A percentile compares a stretch with the other conserved stretches of the same genome.
Evolutionary conservation across 2,797 vertebrate species (phyloP).

Genomic region (Dryobates pubescens): DNA sequence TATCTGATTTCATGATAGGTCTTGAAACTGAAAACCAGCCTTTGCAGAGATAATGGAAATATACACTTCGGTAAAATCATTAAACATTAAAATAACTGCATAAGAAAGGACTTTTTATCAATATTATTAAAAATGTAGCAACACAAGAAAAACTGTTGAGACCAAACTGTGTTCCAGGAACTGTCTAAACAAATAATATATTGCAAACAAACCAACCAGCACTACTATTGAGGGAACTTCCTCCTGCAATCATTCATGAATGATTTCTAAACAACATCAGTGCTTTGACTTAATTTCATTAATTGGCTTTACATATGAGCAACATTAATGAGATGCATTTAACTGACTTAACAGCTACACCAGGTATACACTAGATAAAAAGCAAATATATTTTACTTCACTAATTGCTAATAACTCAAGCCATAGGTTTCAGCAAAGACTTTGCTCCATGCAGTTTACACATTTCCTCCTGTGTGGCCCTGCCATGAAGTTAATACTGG

Average conservation of each 20-base stretch:
- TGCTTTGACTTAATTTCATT: background rate
- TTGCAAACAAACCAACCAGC: background rate
- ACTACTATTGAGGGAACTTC: background rate
- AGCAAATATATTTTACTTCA: background rate
- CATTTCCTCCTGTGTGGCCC: background rate
- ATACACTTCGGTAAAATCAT: background rate
- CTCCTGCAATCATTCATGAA: background rate
- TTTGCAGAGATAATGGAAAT: background rate
- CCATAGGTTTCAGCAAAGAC: background rate
- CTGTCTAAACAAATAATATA: background rate
- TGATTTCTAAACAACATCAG: background rate
- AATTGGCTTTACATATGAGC: background rate
- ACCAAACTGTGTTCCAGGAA: background rate
- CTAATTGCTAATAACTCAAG: background rate
- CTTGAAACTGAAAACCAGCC: background rate
- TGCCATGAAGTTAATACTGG: constrained; percentile 12
- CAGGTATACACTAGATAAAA: background rate
- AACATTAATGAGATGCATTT: background rate
- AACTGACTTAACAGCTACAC: background rate
- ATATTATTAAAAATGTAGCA: background rate
- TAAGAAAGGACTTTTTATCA: background rate
- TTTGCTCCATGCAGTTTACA: background rate
- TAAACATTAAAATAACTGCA: background rate
- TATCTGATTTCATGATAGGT: background rate
- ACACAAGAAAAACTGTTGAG: background rate